Conservation (phyloP, 2,888 invertebrate genomes). For the Nomada ferruginata region DNA sequence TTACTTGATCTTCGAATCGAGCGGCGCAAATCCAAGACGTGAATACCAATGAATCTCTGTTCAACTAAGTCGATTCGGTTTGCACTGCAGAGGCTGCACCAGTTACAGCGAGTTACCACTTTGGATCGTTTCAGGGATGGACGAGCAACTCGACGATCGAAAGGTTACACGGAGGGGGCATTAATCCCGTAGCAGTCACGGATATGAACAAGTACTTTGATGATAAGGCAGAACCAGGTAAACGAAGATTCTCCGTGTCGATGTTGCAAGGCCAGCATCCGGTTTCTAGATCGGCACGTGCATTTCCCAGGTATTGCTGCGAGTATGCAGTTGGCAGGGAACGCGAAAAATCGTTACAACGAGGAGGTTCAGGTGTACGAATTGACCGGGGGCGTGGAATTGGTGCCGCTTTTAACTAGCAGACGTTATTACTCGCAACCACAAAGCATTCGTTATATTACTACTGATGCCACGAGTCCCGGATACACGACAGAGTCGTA, state of each 20-base stretch:
- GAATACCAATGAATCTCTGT: slow-evolving; percentile 5
- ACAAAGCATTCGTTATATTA: slow-evolving; percentile 76
- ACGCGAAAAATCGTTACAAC: slow-evolving; percentile 65
- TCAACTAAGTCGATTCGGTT: neutral
- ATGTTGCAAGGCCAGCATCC: neutral
- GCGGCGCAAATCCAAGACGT: neutral
- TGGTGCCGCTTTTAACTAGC: slow-evolving; percentile 90
- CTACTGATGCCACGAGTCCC: slow-evolving; percentile 84
- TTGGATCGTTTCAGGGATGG: slow-evolving; percentile 73
- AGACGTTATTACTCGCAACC: slow-evolving; percentile 84
- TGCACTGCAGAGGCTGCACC: slow-evolving; percentile 7
- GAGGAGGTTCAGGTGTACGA: slow-evolving; percentile 78
- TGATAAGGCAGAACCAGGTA: slow-evolving; percentile 65
- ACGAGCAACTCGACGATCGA: slow-evolving; percentile 73
- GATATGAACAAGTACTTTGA: slow-evolving; percentile 76
- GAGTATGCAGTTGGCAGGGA: slow-evolving; percentile 30
- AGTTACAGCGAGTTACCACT: slow-evolving; percentile 20
- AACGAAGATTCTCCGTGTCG: slow-evolving; percentile 19
- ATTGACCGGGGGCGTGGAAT: slow-evolving; percentile 89
- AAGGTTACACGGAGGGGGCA: slow-evolving; percentile 62
- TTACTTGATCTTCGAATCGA: slow-evolving; percentile 12
- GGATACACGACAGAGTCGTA: slow-evolving; percentile 85
- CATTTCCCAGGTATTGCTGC: slow-evolving; percentile 46
- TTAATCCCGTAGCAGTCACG: slow-evolving; percentile 65
- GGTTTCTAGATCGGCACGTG: slow-evolving; percentile 31